phyloP scores from a whole-genome alignment of 2,888 invertebrate genomes.

The Axea sp. region DNA sequence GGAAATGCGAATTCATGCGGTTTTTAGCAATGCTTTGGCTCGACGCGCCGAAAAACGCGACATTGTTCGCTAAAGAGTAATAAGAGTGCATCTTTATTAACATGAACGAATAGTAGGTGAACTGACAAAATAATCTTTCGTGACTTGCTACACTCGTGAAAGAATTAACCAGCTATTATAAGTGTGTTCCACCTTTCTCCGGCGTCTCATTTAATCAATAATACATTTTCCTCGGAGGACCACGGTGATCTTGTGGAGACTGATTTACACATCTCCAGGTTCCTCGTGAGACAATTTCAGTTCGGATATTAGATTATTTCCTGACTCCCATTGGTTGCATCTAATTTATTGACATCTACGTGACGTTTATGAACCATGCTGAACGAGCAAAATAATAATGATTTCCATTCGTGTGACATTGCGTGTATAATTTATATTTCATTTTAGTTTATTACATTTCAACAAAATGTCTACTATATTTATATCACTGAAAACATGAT shows the following conservation, averaged over 20 bases:
- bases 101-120: conserved; percentile 37
- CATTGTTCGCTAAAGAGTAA: no score
- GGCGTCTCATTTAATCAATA: conserved; percentile 53
- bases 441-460: no score
- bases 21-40: no score
- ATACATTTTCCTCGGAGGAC: conserved; percentile 2
- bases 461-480: no score
- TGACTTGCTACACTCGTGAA: conserved; percentile 9
- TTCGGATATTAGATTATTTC: conserved; percentile 22
- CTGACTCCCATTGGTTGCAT: background rate
- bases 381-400: no score
- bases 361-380: no score
- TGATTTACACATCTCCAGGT: background rate
- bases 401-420: no score
- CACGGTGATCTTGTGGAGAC: background rate
- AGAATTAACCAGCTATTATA: conserved; percentile 6
- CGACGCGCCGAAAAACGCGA: no score
- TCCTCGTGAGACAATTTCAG: background rate
- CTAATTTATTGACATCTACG: no score
- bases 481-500: no score
- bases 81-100: conserved; percentile 39
- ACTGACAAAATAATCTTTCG: conserved; percentile 28
- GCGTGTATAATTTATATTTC: no score
- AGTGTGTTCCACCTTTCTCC: conserved; percentile 31
- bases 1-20: no score